Evolutionary conservation across 2,888 invertebrate genomes (phyloP).

Genomic region (Phlogophora meticulosa): DNA sequence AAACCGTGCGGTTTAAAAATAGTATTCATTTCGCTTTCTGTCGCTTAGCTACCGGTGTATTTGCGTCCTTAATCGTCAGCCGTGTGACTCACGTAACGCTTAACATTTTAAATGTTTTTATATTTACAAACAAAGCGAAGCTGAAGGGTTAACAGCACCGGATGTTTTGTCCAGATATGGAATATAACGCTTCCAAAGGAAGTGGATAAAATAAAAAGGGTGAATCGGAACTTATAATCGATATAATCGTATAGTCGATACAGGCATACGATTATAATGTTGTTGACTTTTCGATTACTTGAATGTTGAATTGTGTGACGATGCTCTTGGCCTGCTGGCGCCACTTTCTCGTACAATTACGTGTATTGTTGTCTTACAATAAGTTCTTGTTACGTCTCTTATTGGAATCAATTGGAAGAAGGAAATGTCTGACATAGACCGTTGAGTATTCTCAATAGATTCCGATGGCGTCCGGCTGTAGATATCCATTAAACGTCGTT

Average conservation of each 20-base stretch:
- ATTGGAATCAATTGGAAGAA: conserved; percentile 53
- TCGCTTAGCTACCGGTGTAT: conserved; percentile 63
- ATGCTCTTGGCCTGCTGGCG: conserved; percentile 40
- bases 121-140: conserved; percentile 87
- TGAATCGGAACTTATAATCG: conserved; percentile 72
- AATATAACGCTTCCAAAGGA: conserved; percentile 76
- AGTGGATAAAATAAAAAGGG: conserved; percentile 75
- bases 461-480: conserved; percentile 38
- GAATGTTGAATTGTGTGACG: conserved; percentile 54
- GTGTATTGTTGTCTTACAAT: conserved; percentile 55
- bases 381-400: conserved; percentile 36
- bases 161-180: conserved; percentile 81
- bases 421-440: conserved; percentile 39
- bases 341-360: conserved; percentile 45
- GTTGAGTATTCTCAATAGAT: conserved; percentile 56
- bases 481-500: conserved; percentile 44
- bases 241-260: conserved; percentile 65
- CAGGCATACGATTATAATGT: conserved; percentile 56
- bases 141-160: conserved; percentile 83
- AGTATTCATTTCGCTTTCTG: conserved; percentile 53
- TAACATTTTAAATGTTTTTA: conserved; percentile 81
- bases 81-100: conserved; percentile 78
- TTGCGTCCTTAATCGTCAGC: conserved; percentile 54
- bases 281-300: conserved; percentile 57
- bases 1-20: conserved; percentile 60